Percentiles rank a stretch among this genome's conserved stretches.
These are phyloP conservation scores for Lycodopsis pacificus DNA, from an alignment of 2,797 vertebrate species.

Conservation along the genomic window DNA sequence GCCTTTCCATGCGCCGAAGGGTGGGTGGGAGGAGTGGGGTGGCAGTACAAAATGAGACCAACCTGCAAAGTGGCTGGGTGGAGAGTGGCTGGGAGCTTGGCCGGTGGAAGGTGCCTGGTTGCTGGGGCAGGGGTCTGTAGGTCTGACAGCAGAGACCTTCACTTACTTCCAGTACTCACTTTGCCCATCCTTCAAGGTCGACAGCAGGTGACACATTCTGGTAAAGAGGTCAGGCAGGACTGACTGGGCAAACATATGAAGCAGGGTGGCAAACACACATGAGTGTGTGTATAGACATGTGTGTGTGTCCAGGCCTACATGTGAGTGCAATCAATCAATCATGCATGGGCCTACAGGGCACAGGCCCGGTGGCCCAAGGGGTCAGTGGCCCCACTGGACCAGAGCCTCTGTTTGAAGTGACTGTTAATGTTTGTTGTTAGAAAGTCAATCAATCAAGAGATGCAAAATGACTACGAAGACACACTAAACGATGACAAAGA, in stretches of 20 bases:
- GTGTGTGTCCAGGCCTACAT: constrained; percentile 14
- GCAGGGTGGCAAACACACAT: constrained; percentile 7
- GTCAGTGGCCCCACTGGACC: constrained; percentile 1
- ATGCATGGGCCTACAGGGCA: not conserved
- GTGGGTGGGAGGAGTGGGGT: constrained; percentile 44
- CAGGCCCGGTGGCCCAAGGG: not conserved
- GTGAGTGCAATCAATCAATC: constrained; percentile 26
- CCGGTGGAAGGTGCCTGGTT: not conserved
- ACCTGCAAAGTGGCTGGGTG: constrained; percentile 19
- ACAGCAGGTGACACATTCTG: constrained; percentile 39
- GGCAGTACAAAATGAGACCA: constrained; percentile 24
- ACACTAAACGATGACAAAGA: not conserved
- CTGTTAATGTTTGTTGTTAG: not conserved
- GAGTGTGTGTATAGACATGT: not conserved
- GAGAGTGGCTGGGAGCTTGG: not conserved
- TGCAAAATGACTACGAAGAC: not conserved
- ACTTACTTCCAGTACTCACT: not conserved
- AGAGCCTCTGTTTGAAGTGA: not conserved
- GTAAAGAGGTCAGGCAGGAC: constrained; percentile 33
- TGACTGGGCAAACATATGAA: constrained; percentile 36
- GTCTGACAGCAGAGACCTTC: not conserved
- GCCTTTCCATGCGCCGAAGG: constrained; percentile 37
- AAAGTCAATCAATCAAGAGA: not conserved
- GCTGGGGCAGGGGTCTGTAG: constrained; percentile 10
- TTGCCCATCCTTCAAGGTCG: constrained; percentile 27